Conservation (phyloP, 2,888 invertebrate genomes). For the Trypoxylon attenuatum region DNA sequence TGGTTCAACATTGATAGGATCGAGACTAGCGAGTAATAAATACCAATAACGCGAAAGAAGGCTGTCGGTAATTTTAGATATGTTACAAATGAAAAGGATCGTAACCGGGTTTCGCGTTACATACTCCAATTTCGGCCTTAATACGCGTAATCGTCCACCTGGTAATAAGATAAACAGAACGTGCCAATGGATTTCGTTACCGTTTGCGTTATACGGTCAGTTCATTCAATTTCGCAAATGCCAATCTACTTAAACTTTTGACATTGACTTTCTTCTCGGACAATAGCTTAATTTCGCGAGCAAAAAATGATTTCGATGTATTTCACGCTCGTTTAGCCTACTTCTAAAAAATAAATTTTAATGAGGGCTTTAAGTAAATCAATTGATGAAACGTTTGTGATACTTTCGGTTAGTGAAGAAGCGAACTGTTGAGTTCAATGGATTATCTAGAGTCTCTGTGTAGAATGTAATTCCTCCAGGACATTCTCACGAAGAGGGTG, state of each 20-base stretch:
- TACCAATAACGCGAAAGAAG: not conserved
- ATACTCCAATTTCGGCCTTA: not conserved
- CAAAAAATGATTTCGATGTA: not conserved
- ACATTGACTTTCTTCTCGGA: not conserved
- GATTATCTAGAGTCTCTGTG: no score
- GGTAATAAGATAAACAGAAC: not conserved
- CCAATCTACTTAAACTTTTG: not conserved
- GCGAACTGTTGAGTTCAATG: no score
- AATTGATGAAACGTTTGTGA: no score
- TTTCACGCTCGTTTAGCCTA: not conserved
- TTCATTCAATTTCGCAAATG: not conserved
- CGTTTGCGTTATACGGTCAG: not conserved
- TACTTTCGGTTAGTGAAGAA: no score
- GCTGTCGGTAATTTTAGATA: not conserved
- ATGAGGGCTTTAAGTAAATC: no score
- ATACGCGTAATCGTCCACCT: not conserved
- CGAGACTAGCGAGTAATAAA: not conserved
- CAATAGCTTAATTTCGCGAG: not conserved
- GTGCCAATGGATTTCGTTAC: not conserved
- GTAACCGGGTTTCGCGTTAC: not conserved
- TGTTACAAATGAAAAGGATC: not conserved
- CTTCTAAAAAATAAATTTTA: no score
- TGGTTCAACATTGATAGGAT: not conserved
- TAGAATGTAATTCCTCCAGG: no score
- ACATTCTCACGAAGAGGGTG: no score